Evolutionary conservation across 92 coral and sea anemone species (phyloP), one percentile per base, ranked within the genome.

Genomic region (Palythoa grandiflora): DNA sequence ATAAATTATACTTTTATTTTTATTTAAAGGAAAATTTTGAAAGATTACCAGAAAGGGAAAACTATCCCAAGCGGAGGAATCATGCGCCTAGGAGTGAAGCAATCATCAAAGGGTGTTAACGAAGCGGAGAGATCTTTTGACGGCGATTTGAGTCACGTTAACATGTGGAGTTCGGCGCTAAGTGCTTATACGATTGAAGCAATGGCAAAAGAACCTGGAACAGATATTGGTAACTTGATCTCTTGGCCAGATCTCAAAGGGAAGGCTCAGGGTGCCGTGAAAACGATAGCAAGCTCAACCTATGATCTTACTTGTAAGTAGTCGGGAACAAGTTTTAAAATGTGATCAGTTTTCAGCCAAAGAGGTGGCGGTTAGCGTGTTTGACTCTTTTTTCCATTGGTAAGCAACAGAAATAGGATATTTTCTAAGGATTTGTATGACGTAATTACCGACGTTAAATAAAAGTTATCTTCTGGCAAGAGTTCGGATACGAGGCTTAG

Each of bases 201-300:
- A 3, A 77, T 77, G 83, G 83, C 83, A 16, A 77, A 55, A 8
- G 44, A 77, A 5, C 83, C 83, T 53, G 83, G 83, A 20, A 77
- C 83, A 11, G 83, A 77, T 54, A 13, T 14, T 13, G 83, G 83
- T 38, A 11, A 77, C 83, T 1, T 77, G 19, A 77, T 77, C 21
- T 54, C 83, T 77, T 77, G 83, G 83, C 20, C 47, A 13, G 13
- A 37, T 21, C 68, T 77, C 11, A 53, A 77, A 37, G 48, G 15
- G 61, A 77, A 4, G 66, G 51, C 83, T 3, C 66, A 11, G 3
- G 83, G 83, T 28, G 5, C 10, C 17, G 83, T 77, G 59, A 5
- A 35, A 21, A 15, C 44, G 4, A 16, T 3, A 35, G 1, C 20
- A 36, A 77, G 11, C 2, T 28, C 1, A 37, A 13, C 48, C 1